A percentile compares a stretch with the other conserved stretches of the same genome.
phyloP scores from a whole-genome alignment of 2,797 vertebrate genomes.

The Morelia viridis region DNA sequence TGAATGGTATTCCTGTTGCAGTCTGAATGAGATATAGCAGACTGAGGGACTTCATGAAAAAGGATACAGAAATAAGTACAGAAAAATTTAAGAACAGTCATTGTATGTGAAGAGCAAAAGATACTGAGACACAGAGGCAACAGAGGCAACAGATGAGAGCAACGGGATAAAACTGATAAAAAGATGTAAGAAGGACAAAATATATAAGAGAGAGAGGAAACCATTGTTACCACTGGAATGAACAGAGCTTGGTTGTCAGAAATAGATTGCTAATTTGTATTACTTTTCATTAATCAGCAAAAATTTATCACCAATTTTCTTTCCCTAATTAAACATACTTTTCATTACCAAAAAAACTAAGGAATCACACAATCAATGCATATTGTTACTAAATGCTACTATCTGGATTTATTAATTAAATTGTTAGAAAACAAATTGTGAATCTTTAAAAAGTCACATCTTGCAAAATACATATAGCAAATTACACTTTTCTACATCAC shows the following conservation, averaged over 20 bases:
- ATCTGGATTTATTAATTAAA: not conserved
- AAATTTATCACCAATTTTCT: not conserved
- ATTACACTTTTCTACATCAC: not conserved
- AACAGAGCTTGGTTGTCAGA: not conserved
- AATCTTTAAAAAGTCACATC: not conserved
- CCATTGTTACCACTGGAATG: not conserved
- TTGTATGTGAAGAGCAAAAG: not conserved
- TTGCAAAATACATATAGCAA: not conserved
- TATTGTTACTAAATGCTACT: not conserved
- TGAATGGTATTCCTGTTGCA: not conserved
- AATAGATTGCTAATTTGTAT: not conserved
- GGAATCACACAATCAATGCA: not conserved
- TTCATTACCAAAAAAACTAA: not conserved
- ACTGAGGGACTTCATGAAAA: slow-evolving; percentile 14
- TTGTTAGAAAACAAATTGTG: not conserved
- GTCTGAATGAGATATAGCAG: slow-evolving; percentile 5
- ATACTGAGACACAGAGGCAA: not conserved
- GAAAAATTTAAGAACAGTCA: slow-evolving; percentile 9
- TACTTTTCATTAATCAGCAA: not conserved
- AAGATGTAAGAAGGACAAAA: slow-evolving; percentile 11
- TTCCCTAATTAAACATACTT: not conserved
- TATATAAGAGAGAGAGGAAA: slow-evolving; percentile 34
- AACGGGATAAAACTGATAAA: slow-evolving; percentile 16
- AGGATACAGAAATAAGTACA: not conserved
- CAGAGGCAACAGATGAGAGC: not conserved